Evolutionary conservation across 64 coral and sea anemone species (phyloP), one percentile per base, ranked within the genome.

Genomic region (Stylophora pistillata): DNA sequence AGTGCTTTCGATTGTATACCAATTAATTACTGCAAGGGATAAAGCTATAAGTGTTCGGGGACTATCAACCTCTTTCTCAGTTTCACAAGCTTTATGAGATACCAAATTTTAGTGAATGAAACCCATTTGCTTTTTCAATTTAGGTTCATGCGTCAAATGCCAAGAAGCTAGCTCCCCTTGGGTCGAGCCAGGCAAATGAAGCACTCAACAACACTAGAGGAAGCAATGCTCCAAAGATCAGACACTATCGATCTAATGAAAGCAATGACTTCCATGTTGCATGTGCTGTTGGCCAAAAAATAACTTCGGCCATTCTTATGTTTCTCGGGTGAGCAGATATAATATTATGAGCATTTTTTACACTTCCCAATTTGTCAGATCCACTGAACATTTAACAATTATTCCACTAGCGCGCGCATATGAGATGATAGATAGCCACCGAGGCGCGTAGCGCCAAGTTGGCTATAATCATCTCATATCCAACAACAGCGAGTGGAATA

Each of bases 141-240:
- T 6, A 73, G 29, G 26, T 74, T 5, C 68, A 16, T 85, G 58
- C 30, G 30, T 21, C 15, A 10, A 56, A 87, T 74, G 89, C 71
- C 5, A 55, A 91, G 20, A 86, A 91, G 28, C 79, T 91, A 54
- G 25, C 86, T 58, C 91, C 86, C 12, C n/a, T n/a, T n/a, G n/a
- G n/a, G n/a, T n/a, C n/a, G n/a, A n/a, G n/a, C n/a, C n/a, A n/a
- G n/a, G n/a, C n/a, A n/a, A n/a, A n/a, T n/a, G n/a, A n/a, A n/a
- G n/a, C n/a, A n/a, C n/a, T n/a, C n/a, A n/a, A n/a, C 54, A 69
- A 78, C 65, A 73, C 76, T 33, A 62, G 86, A 15, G 90, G 81
- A 69, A 86, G 82, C 74, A 92, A 93, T 52, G 77, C 84, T 1
- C 91, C 91, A 16, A 93, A 93, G 74, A 88, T 72, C 26, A 52